phyloP scores from a whole-genome alignment of 2,797 vertebrate genomes.

The Pelodytes ibericus region DNA sequence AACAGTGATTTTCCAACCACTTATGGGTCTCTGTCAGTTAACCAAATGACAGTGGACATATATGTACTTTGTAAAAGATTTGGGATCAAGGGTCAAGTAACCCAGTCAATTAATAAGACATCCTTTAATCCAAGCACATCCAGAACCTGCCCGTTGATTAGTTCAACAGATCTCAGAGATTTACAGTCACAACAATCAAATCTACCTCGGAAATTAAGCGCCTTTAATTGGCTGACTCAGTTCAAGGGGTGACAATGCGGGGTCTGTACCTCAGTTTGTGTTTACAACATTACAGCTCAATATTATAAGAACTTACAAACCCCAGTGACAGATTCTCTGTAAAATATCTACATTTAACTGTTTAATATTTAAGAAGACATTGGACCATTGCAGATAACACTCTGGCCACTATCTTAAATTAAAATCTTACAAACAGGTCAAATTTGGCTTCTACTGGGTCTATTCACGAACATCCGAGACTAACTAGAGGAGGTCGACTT shows the following conservation, averaged over 20 bases:
- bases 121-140: conserved; percentile 38
- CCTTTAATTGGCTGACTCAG: conserved; percentile 46
- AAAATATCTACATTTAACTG: too few relatives aligned
- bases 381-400: too few relatives aligned
- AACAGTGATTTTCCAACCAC: conserved; percentile 24
- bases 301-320: neutral
- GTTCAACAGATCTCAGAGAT: conserved; percentile 37
- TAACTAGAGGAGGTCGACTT: too few relatives aligned
- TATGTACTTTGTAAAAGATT: conserved; percentile 51
- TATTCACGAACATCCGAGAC: too few relatives aligned
- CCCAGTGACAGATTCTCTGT: neutral
- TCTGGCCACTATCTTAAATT: too few relatives aligned
- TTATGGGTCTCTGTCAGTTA: conserved; percentile 51
- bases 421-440: too few relatives aligned
- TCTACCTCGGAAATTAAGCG: conserved; percentile 36
- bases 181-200: conserved; percentile 41
- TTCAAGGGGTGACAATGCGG: conserved; percentile 17
- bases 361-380: too few relatives aligned
- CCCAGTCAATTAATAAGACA: conserved; percentile 53
- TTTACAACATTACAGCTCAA: conserved; percentile 16
- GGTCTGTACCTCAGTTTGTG: conserved; percentile 37
- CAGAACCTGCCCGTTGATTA: conserved; percentile 44
- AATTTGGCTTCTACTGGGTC: too few relatives aligned
- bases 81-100: conserved; percentile 39
- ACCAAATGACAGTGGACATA: conserved; percentile 50